Conservation (phyloP, 2,888 invertebrate genomes). For the Blastobasis adustella region DNA sequence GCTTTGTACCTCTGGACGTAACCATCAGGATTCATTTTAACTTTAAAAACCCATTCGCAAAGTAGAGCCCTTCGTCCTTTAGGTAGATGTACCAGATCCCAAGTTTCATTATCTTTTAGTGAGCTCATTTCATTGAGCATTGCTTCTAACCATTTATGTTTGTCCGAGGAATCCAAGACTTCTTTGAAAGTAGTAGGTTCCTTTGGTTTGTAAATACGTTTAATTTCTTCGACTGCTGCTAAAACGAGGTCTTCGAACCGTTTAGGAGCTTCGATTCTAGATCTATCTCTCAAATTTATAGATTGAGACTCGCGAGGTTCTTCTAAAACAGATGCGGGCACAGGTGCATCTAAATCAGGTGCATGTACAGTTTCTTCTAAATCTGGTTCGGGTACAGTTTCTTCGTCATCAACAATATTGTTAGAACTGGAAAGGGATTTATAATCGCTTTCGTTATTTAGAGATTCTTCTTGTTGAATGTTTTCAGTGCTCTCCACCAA, state of each 20-base stretch:
- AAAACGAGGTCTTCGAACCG: neutral
- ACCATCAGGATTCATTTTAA: neutral
- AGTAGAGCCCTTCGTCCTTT: neutral
- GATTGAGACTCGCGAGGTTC: neutral
- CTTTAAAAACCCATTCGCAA: neutral
- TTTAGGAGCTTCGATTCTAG: neutral
- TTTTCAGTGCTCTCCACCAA: neutral
- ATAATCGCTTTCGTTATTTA: neutral
- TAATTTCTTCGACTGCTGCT: neutral
- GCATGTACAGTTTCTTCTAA: no score
- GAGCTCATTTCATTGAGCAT: neutral
- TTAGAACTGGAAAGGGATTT: neutral
- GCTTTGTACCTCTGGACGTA: neutral
- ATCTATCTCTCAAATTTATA: neutral
- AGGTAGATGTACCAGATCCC: neutral
- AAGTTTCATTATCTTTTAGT: neutral
- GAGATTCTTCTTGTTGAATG: neutral
- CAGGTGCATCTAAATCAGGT: no score
- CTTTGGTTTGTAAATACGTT: neutral
- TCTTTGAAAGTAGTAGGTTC: neutral
- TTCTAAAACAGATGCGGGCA: neutral
- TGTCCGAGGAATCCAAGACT: neutral
- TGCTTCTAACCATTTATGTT: neutral
- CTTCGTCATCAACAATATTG: neutral
- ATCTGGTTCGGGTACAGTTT: no score